These are phyloP conservation scores for Hyposoter dolosus DNA, from an alignment of 2,888 invertebrate genomes.

Conservation along the genomic window DNA sequence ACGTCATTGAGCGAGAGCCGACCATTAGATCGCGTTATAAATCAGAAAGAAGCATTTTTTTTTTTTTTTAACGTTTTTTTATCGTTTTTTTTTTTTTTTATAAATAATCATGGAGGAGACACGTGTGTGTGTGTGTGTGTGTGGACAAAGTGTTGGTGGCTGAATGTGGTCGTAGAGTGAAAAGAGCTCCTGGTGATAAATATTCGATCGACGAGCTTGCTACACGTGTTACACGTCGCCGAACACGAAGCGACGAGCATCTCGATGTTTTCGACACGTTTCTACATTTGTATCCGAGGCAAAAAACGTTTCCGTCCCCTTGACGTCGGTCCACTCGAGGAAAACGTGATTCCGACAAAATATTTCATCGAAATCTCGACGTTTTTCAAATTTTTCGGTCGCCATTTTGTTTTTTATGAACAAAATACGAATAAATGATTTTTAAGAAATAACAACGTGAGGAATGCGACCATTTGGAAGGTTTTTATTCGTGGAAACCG, in stretches of 20 bases:
- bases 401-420: neutral
- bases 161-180: constrained; percentile 40
- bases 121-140: neutral
- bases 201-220: constrained; percentile 70
- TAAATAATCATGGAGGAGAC: neutral
- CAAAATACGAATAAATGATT: neutral
- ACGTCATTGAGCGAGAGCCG: constrained; percentile 55
- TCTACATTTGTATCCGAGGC: neutral
- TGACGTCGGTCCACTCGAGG: neutral
- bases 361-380: neutral
- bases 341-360: neutral
- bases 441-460: neutral
- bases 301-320: neutral
- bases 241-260: constrained; percentile 48
- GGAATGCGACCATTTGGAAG: neutral
- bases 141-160: neutral
- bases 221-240: constrained; percentile 77
- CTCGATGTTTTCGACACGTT: constrained; percentile 32
- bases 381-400: neutral
- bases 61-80: constrained; percentile 5
- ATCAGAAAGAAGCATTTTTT: constrained; percentile 75
- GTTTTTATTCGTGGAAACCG: too few relatives aligned
- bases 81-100: neutral
- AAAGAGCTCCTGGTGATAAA: constrained; percentile 70
- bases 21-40: constrained; percentile 78